A percentile compares a stretch with the other conserved stretches of the same genome.
Evolutionary conservation across 2,797 vertebrate species (phyloP).

Genomic region (Pelochelys cantorii): DNA sequence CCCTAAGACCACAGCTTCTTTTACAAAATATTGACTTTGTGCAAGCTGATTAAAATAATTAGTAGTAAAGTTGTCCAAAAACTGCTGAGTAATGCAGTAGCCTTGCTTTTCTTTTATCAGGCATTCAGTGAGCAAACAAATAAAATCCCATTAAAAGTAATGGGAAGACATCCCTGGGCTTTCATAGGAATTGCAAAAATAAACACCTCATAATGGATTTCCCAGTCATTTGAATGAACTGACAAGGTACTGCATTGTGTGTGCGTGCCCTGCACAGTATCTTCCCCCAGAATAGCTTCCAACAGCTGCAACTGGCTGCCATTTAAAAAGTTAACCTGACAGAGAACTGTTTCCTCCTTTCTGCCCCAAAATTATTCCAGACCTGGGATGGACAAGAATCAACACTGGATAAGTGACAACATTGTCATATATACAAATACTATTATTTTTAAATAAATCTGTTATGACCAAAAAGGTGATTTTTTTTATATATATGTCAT

Average conservation of each 20-base stretch:
- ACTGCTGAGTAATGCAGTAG: neutral
- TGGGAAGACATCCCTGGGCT: neutral
- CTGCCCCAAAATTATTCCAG: slow-evolving; percentile 61
- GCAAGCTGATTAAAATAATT: neutral
- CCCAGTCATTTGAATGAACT: neutral
- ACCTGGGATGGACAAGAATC: slow-evolving; percentile 56
- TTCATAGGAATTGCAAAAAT: neutral
- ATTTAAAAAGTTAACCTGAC: neutral
- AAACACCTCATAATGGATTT: neutral
- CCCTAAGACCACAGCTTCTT: neutral
- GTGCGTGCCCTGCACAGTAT: slow-evolving; percentile 36
- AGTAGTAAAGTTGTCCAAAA: neutral
- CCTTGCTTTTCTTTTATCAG: neutral
- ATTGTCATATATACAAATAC: slow-evolving; percentile 20
- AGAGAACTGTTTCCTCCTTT: slow-evolving; percentile 63
- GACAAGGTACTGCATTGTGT: neutral
- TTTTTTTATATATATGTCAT: neutral
- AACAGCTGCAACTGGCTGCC: slow-evolving; percentile 42
- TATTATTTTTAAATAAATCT: slow-evolving; percentile 42
- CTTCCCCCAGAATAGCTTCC: slow-evolving; percentile 55
- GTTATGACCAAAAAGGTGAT: slow-evolving; percentile 32
- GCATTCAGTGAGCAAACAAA: too few relatives aligned
- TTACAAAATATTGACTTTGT: neutral
- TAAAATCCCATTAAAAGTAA: neutral
- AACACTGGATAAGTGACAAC: slow-evolving; percentile 32